A percentile compares a stretch with the other conserved stretches of the same genome.
phyloP scores from a whole-genome alignment of 2,113 vertebrate species.

The Anoura caudifer region DNA sequence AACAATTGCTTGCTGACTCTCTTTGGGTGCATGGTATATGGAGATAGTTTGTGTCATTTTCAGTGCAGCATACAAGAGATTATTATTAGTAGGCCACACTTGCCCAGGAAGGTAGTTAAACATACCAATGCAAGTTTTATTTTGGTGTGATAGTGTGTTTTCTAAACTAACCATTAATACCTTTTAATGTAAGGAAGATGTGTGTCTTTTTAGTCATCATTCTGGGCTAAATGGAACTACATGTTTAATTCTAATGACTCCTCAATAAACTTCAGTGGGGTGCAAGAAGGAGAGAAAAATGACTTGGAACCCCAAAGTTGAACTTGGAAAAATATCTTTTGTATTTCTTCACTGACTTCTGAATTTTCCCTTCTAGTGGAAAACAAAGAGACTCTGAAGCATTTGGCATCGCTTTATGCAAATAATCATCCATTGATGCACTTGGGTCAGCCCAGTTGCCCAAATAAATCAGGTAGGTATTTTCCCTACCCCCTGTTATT shows the following conservation, averaged over 20 bases:
- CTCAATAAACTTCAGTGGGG: background rate
- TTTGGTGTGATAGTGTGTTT: background rate
- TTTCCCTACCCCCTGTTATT: background rate
- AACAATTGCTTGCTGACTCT: constrained; percentile 32
- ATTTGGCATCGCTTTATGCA: constrained; percentile 94
- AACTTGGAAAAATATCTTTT: constrained; percentile 37
- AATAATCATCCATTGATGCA: constrained; percentile 95
- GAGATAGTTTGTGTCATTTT: background rate
- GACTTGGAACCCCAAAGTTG: background rate
- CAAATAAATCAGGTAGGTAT: constrained; percentile 89
- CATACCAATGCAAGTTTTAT: constrained; percentile 32
- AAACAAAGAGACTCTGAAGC: constrained; percentile 93
- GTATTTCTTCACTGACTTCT: constrained; percentile 45
- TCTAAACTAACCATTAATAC: background rate
- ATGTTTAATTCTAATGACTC: background rate
- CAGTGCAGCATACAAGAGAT: background rate
- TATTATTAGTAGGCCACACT: background rate
- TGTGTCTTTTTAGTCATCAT: constrained; percentile 6
- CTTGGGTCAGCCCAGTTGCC: constrained; percentile 90
- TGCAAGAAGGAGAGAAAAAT: background rate
- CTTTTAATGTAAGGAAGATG: constrained; percentile 34
- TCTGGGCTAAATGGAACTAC: background rate
- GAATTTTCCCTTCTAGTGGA: constrained; percentile 83
- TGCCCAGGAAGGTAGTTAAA: background rate
- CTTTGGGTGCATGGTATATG: background rate